These are phyloP conservation scores for Microctenopoma steveboyesi DNA, from an alignment of 2,797 vertebrate genomes.

Conservation along the genomic window DNA sequence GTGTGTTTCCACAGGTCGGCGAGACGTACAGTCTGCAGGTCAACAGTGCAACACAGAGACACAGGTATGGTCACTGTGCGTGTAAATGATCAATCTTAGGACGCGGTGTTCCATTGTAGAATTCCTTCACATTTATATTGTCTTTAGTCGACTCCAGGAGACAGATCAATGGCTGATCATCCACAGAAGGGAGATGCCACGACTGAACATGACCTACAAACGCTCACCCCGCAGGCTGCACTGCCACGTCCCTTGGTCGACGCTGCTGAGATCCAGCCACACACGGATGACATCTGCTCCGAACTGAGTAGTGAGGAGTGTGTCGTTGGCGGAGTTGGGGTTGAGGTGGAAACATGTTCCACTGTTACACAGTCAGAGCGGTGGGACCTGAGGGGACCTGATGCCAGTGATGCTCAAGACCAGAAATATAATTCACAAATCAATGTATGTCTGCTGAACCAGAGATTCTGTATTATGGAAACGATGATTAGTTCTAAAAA, in stretches of 20 bases:
- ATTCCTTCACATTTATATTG: constrained; percentile 1
- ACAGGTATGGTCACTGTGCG: constrained; percentile 45
- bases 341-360: constrained; percentile 23
- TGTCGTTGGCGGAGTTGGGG: constrained; percentile 2
- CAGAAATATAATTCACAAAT: constrained; percentile 23
- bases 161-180: constrained; percentile 5
- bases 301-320: constrained; percentile 6
- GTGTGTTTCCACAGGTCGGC: constrained; percentile 13
- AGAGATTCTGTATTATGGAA: background rate
- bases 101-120: background rate
- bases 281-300: constrained; percentile 11
- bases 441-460: constrained; percentile 30
- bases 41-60: constrained; percentile 37
- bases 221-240: background rate
- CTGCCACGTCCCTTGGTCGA: constrained; percentile 15
- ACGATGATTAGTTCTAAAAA: background rate
- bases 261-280: constrained; percentile 9
- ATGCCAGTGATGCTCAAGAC: background rate
- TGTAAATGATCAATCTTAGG: background rate
- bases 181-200: constrained; percentile 16
- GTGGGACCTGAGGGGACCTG: constrained; percentile 28
- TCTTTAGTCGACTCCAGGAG: constrained; percentile 16
- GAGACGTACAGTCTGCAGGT: constrained; percentile 23
- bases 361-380: constrained; percentile 30
- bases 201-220: constrained; percentile 18